A percentile compares a stretch with the other conserved stretches of the same genome.
phyloP scores from a whole-genome alignment of 2,797 vertebrate genomes.

The Atherinosoma microstoma region DNA sequence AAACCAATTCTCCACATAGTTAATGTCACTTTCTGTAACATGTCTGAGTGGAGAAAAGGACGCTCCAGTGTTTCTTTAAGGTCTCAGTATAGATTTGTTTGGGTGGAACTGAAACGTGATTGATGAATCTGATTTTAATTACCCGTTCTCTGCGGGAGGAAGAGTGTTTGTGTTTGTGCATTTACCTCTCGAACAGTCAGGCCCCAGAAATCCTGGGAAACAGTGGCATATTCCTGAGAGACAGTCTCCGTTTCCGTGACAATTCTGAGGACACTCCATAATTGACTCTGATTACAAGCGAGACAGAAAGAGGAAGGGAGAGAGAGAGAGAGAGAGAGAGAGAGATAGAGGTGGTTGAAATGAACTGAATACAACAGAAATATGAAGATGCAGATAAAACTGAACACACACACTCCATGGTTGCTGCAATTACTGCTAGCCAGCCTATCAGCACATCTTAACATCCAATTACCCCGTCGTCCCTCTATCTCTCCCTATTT shows the following conservation, averaged over 20 bases:
- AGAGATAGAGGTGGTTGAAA: constrained; percentile 20
- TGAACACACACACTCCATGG: constrained; percentile 28
- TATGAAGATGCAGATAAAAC: constrained; percentile 22
- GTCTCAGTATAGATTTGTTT: neutral
- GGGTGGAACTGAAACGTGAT: neutral
- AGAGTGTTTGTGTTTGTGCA: constrained; percentile 16
- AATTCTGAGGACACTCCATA: constrained; percentile 97
- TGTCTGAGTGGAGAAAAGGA: neutral
- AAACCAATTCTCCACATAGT: neutral
- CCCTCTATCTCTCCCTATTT: neutral
- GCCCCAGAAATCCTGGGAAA: constrained; percentile 97
- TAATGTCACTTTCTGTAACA: neutral
- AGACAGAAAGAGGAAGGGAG: constrained; percentile 6
- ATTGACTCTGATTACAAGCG: constrained; percentile 88
- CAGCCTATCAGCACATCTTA: constrained; percentile 75
- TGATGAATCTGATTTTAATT: constrained; percentile 29
- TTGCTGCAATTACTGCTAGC: constrained; percentile 65
- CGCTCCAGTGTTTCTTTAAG: neutral
- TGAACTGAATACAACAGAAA: constrained; percentile 69
- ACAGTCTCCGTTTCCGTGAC: constrained; percentile 98
- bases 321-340: constrained; percentile 1
- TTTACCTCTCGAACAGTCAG: constrained; percentile 97
- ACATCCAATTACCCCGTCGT: constrained; percentile 70
- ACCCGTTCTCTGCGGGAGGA: constrained; percentile 14
- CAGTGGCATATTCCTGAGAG: constrained; percentile 98